Evolutionary conservation across 2,888 invertebrate genomes (phyloP).

Genomic region (Sclerodermus sp.): DNA sequence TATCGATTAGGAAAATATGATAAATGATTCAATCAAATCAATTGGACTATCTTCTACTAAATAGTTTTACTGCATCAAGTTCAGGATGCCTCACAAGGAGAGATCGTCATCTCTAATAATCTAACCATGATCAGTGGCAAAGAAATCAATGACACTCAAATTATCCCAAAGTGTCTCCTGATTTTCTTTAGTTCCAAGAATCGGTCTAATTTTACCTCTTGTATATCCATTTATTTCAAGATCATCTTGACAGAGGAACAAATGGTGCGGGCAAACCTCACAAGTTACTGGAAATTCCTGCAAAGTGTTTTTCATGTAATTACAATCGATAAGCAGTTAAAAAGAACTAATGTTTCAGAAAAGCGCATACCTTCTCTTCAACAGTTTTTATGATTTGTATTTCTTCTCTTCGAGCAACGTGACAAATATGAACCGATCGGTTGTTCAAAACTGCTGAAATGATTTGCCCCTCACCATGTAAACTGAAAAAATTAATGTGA

Average conservation of each 20-base stretch:
- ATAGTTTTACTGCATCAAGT: slow-evolving; percentile 85
- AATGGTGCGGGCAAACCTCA: slow-evolving; percentile 97
- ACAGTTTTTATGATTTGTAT: slow-evolving; percentile 86
- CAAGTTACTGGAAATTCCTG: slow-evolving; percentile 92
- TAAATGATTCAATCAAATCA: no score
- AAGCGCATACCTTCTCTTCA: slow-evolving; percentile 67
- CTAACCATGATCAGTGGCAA: slow-evolving; percentile 94
- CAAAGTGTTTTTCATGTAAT: slow-evolving; percentile 1
- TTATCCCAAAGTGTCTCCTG: slow-evolving; percentile 98
- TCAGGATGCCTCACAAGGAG: slow-evolving; percentile 76
- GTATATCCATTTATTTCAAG: slow-evolving; percentile 69
- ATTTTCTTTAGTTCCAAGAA: slow-evolving; percentile 83
- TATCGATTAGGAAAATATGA: no score
- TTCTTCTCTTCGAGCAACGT: slow-evolving; percentile 95
- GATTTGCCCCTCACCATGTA: slow-evolving; percentile 96
- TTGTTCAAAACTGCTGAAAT: slow-evolving; percentile 90
- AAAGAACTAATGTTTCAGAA: background rate
- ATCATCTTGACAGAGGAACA: slow-evolving; percentile 87
- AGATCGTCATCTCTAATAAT: slow-evolving; percentile 1
- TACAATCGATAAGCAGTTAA: background rate
- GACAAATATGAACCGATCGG: slow-evolving; percentile 92
- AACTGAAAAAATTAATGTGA: slow-evolving; percentile 57
- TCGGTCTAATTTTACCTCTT: slow-evolving; percentile 84
- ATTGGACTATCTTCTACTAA: slow-evolving; percentile 40
- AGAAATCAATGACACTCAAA: slow-evolving; percentile 91